phyloP scores from a whole-genome alignment of 2,113 vertebrate genomes.

The Megaceryle maxima region DNA sequence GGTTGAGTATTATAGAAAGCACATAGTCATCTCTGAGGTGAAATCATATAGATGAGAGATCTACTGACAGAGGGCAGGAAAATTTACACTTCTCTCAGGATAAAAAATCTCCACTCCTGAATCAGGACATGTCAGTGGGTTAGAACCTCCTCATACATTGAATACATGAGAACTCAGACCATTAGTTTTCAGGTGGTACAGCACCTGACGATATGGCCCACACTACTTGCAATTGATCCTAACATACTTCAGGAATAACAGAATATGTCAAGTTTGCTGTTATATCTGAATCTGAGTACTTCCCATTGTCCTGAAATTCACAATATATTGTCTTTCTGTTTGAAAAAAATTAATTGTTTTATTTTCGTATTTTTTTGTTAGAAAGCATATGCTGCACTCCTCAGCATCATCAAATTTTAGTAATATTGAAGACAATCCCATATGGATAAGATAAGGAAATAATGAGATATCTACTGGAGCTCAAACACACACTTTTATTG shows the following conservation, averaged over 20 bases:
- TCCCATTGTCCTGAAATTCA: background rate
- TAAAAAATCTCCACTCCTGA: background rate
- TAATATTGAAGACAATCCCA: background rate
- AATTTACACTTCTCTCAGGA: background rate
- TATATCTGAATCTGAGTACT: background rate
- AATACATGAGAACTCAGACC: accelerated
- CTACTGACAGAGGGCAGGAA: background rate
- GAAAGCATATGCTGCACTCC: constrained; percentile 22
- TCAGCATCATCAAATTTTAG: constrained; percentile 27
- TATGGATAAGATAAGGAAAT: background rate
- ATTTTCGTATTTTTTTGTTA: background rate
- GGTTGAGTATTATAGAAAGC: background rate
- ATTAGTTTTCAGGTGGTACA: background rate
- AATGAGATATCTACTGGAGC: constrained; percentile 12
- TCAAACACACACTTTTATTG: constrained; percentile 9
- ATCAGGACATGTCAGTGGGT: background rate
- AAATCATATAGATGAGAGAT: background rate
- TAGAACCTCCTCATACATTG: background rate
- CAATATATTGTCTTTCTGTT: background rate
- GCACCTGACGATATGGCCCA: accelerated
- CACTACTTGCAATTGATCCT: background rate
- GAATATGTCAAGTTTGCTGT: background rate
- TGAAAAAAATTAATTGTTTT: background rate
- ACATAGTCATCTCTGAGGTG: background rate
- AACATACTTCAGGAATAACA: background rate